Evolutionary conservation across 2,113 vertebrate genomes (phyloP).

Genomic region (Anser cygnoides): DNA sequence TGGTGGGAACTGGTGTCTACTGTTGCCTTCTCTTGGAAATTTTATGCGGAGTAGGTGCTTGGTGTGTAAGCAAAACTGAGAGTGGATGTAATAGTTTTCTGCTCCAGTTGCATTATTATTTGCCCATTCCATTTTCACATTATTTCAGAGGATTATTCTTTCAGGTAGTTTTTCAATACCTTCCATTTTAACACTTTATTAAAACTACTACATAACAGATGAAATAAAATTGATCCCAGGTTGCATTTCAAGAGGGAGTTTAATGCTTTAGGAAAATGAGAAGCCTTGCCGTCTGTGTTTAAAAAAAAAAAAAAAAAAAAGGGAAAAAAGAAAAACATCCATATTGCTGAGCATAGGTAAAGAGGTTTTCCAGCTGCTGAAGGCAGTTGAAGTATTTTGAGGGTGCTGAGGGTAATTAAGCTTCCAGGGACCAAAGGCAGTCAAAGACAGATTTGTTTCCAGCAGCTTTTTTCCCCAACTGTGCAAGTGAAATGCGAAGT

Average conservation of each 20-base stretch:
- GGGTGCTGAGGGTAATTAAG: background rate
- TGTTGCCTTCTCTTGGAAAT: background rate
- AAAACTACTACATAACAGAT: background rate
- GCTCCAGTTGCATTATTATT: conserved; percentile 1
- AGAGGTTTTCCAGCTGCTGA: background rate
- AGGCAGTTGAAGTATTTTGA: background rate
- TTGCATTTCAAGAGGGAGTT: conserved; percentile 34
- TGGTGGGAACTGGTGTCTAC: background rate
- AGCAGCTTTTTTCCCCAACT: background rate
- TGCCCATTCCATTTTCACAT: conserved; percentile 6
- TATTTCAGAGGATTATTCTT: conserved; percentile 40
- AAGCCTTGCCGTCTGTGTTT: background rate
- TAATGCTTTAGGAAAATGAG: conserved; percentile 2
- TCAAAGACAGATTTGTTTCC: conserved; percentile 1
- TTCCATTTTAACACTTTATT: conserved; percentile 47
- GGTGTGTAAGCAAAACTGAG: background rate
- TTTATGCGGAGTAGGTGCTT: background rate
- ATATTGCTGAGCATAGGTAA: background rate
- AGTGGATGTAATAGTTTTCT: conserved; percentile 12
- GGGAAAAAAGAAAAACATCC: background rate
- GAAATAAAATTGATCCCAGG: conserved; percentile 34
- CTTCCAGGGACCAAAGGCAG: background rate
- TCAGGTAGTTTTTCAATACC: conserved; percentile 2
- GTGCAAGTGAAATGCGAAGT: background rate
- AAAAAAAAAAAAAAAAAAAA: background rate